Evolutionary conservation across 2,797 vertebrate genomes (phyloP).

Genomic region (Amazonetta brasiliensis): DNA sequence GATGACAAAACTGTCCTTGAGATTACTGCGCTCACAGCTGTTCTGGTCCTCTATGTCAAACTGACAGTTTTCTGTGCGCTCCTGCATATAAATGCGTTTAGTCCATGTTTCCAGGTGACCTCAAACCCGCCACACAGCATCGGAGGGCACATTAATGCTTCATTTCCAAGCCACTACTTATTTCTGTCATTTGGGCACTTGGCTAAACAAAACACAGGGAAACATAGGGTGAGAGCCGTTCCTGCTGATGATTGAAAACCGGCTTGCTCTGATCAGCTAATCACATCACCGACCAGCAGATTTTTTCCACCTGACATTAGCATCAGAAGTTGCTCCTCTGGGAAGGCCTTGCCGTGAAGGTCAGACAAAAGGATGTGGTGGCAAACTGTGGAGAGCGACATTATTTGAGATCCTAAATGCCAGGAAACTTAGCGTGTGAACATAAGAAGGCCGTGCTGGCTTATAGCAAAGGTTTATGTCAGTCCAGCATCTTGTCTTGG

Average conservation of each 20-base stretch:
- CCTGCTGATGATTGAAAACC: neutral
- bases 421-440: neutral
- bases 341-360: neutral
- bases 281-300: neutral
- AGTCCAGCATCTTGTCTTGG: neutral
- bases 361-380: neutral
- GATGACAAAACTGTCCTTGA: neutral
- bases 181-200: neutral
- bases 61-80: neutral
- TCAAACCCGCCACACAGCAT: neutral
- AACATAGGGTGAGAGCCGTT: neutral
- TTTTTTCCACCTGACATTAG: neutral
- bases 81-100: neutral
- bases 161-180: neutral
- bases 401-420: neutral
- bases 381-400: neutral
- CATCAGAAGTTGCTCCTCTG: neutral
- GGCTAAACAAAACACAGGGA: no score
- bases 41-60: neutral
- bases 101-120: neutral
- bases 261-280: neutral
- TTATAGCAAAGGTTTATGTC: neutral
- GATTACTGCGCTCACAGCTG: neutral
- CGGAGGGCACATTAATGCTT: neutral
- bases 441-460: neutral